phyloP scores from a whole-genome alignment of 2,113 vertebrate genomes.

The Cyanoderma ruficeps region DNA sequence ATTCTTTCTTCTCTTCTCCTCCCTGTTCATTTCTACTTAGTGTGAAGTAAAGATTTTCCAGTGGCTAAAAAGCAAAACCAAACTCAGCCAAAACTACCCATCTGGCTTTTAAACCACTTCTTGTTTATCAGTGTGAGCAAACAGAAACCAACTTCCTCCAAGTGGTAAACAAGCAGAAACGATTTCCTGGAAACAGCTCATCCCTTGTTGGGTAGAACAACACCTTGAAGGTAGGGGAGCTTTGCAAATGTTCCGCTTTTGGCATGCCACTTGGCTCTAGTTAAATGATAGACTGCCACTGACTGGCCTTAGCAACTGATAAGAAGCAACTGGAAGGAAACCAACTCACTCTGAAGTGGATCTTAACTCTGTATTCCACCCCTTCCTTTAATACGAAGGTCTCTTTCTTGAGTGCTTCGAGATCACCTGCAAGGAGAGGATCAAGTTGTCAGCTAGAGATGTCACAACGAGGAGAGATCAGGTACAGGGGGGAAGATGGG shows the following conservation, averaged over 20 bases:
- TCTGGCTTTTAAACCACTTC: not conserved
- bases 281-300: not conserved
- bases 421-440: slow-evolving; percentile 68
- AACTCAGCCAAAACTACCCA: not conserved
- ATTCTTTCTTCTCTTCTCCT: not conserved
- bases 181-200: not conserved
- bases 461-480: not conserved
- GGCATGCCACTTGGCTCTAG: not conserved
- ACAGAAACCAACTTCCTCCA: not conserved
- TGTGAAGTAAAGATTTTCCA: not conserved
- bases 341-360: slow-evolving; percentile 80
- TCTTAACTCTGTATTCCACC: slow-evolving; percentile 81
- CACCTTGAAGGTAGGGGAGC: not conserved
- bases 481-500: not conserved
- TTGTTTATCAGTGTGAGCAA: not conserved
- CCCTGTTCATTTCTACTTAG: not conserved
- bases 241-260: not conserved
- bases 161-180: not conserved
- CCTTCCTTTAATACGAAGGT: slow-evolving; percentile 79
- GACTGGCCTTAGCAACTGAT: not conserved
- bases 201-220: not conserved
- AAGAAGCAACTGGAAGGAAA: not conserved
- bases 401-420: slow-evolving; percentile 79
- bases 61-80: not conserved
- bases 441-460: not conserved